Conservation (phyloP, 1,140 invertebrate genomes). For the Apis dorsata region DNA sequence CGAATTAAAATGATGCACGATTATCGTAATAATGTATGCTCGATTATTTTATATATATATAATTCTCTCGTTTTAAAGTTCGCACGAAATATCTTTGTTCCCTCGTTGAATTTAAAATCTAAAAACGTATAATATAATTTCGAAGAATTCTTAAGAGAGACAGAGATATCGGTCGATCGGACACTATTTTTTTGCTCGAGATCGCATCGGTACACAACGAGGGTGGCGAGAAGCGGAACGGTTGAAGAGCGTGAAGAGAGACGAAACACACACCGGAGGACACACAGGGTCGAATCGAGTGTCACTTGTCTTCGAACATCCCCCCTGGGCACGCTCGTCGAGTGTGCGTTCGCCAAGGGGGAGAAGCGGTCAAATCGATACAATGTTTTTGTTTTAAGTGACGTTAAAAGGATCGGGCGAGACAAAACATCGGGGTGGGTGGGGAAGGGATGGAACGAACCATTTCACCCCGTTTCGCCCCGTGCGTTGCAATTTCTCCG, state of each 20-base stretch:
- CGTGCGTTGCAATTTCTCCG: constrained; percentile 28
- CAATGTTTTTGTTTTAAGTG: constrained; percentile 68
- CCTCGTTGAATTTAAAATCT: not conserved
- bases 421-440: constrained; percentile 56
- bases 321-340: constrained; percentile 48
- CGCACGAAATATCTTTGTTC: rapidly evolving
- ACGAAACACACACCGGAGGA: constrained; percentile 67
- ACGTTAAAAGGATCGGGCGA: constrained; percentile 66
- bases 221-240: constrained; percentile 8
- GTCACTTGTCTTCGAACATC: constrained; percentile 73
- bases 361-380: constrained; percentile 72
- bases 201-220: not conserved
- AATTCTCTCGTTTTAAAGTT: too few relatives aligned
- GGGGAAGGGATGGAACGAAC: not conserved
- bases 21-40: too few relatives aligned
- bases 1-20: not conserved
- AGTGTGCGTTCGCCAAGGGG: constrained; percentile 60
- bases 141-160: not conserved
- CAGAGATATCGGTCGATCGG: not conserved
- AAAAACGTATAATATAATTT: not conserved
- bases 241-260: constrained; percentile 55
- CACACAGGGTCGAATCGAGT: constrained; percentile 69
- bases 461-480: not conserved
- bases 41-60: too few relatives aligned
- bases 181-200: not conserved